phyloP scores from a whole-genome alignment of 1,140 invertebrate genomes.

The Drosophila takahashii region DNA sequence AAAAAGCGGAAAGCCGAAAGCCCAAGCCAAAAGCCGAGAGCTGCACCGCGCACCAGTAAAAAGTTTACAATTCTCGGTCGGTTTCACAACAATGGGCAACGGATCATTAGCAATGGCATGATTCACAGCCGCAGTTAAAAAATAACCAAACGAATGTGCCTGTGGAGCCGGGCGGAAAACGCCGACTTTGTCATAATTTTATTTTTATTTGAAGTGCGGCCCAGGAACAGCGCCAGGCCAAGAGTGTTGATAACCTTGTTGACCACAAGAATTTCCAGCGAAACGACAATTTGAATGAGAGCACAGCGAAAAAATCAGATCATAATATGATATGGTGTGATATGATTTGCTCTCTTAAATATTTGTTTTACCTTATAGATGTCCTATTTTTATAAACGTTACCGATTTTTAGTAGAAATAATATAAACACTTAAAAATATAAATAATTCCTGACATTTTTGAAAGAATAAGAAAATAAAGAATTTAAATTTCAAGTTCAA shows the following conservation, averaged over 20 bases:
- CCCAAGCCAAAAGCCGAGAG: conserved; percentile 15
- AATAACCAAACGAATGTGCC: conserved; percentile 12
- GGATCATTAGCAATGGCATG: conserved; percentile 76
- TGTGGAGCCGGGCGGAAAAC: conserved; percentile 15
- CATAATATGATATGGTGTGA: too few species aligned
- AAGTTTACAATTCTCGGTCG: conserved; percentile 57
- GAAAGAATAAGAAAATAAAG: too few species aligned
- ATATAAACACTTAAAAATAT: too few species aligned
- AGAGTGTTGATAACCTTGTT: conserved; percentile 77
- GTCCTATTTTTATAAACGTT: too few species aligned
- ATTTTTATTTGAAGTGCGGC: conserved; percentile 63
- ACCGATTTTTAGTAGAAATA: too few species aligned
- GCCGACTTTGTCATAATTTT: conserved; percentile 70
- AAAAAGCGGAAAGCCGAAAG: conserved; percentile 35
- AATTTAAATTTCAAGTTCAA: too few species aligned
- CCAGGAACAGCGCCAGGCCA: conserved; percentile 26
- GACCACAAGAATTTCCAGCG: conserved; percentile 74
- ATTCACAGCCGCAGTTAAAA: conserved; percentile 59
- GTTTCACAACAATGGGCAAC: conserved; percentile 66
- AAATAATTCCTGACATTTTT: too few species aligned
- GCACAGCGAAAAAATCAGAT: not conserved
- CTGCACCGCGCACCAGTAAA: conserved; percentile 26
- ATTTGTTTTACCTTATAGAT: too few species aligned
- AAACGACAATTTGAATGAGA: conserved; percentile 33
- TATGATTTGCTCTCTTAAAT: too few species aligned